Base-by-base conservation (phyloP, 1,140 invertebrate genomes). In the Hylaeus volcanicus region DNA sequence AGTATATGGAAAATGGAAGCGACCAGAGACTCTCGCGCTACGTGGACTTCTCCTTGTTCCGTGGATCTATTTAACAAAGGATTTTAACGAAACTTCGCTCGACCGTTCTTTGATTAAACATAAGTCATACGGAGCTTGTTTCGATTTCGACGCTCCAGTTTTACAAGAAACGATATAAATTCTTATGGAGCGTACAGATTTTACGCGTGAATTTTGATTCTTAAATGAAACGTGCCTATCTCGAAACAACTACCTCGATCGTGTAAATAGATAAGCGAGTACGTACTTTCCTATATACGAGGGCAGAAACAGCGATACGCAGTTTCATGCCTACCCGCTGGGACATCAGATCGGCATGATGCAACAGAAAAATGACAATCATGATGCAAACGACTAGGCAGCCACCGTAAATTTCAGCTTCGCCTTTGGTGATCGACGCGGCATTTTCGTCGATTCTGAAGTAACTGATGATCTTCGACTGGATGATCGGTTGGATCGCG, bases 261-360 rank as follows among this genome's bases (percentile, higher is more conserved):
- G 12, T 56, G 55, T 3, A 56, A 56, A 48, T 48, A 8, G 5
- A 48, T 6, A 48, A 48, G 1, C 45, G 51, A 53, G 14, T 26
- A 48, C 53, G 4, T 90, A 95, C 95, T 93, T 96, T 96, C 92
- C 95, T 93, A 76, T 95, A 96, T 86, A 96, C 92, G 0, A 96
- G 88, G 0, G 95, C 94, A 72, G 94, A 94, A 48, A 94, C 94
- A 3, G 95, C 95, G 14, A 95, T 86, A 74, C 95, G 90, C 3
- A 95, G 83, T 83, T 94, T 93, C 95, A 96, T 95, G 26, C 95
- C 95, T 12, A 95, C 93, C 68, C 93, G 91, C 45, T 93, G 91
- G 43, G 92, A 86, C 14, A 89, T 89, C 11, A 94, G 81, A 39
- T 91, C 92, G 0, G 89, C 90, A 55, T 96, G 94, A 70, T 95